Conservation (phyloP, 2,797 vertebrate genomes). For the Chloroceryle inda region DNA sequence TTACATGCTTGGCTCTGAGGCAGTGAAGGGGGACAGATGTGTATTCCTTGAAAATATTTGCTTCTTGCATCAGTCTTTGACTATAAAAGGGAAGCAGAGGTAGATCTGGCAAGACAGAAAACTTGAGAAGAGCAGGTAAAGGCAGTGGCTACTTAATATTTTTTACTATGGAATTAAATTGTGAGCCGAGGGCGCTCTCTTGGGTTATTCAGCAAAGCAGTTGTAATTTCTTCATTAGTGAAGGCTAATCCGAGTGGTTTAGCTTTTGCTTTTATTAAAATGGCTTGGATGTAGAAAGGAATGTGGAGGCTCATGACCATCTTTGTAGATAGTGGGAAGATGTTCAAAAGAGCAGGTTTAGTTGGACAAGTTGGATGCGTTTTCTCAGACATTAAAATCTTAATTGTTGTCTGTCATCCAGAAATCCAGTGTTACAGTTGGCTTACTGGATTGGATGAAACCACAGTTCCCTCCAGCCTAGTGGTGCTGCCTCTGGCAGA, state of each 20-base stretch:
- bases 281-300: not conserved
- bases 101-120: not conserved
- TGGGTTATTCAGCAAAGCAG: not conserved
- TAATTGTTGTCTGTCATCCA: not conserved
- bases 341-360: not conserved
- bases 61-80: not conserved
- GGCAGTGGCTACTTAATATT: not conserved
- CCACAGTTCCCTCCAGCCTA: not conserved
- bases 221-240: not conserved
- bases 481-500: not conserved
- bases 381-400: not conserved
- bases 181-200: not conserved
- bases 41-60: not conserved
- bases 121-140: not conserved
- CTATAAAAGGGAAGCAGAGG: not conserved
- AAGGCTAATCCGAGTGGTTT: not conserved
- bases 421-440: not conserved
- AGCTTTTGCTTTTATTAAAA: not conserved
- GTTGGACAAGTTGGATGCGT: not conserved
- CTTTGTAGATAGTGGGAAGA: not conserved
- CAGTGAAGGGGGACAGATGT: accelerated
- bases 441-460: not conserved
- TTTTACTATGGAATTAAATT: not conserved
- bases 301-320: not conserved
- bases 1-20: not conserved